Evolutionary conservation across 2,888 invertebrate genomes (phyloP), one percentile per base, ranked within the genome.

Genomic region (Pterobdella sp.): DNA sequence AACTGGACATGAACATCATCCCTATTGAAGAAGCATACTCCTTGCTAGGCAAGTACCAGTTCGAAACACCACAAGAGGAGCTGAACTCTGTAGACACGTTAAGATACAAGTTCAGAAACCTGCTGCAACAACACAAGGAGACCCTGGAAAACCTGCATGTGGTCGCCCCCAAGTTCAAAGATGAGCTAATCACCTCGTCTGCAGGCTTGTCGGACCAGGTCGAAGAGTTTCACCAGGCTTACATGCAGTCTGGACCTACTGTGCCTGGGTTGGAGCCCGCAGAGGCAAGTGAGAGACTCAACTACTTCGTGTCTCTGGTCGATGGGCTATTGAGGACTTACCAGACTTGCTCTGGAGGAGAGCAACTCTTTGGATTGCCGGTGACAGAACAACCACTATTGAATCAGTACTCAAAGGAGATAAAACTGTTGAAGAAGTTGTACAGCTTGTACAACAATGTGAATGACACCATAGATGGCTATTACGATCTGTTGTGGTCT

Each of bases 21-120:
- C 84, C 89, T 2, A 91, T 93, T 80, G 91, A 91, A 84, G 91
- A 92, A 81, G 89, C 90, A 0, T 93, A 92, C 81, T 86, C 86
- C 0, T 86, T 90, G n/a, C 89, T 92, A 81, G 82, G 81, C 72
- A 80, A 80, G 64, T 82, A 80, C 78, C 79, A 79, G 10, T 87
- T 87, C 77, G 73, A 87, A 87, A 87, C 91, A 42, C 87, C 89
- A 0, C 88, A 88, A 81, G 91, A 92, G 75, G 92, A 93, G 79
- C 87, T 88, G 7, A 90, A 92, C 73, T 87, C 89, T 81, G 91
- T 91, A 1, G 90, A 91, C 78, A 89, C 90, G 10, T 84, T 93
- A 60, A 87, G 91, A 78, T 89, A 90, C 78, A 89, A 89, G 77
- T 92, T 92, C 80, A 88, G 88, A 76, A 90, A 88, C 79, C 89